These are phyloP conservation scores for Xanthostigma xanthostigma DNA, from an alignment of 2,888 invertebrate species.

Conservation along the genomic window DNA sequence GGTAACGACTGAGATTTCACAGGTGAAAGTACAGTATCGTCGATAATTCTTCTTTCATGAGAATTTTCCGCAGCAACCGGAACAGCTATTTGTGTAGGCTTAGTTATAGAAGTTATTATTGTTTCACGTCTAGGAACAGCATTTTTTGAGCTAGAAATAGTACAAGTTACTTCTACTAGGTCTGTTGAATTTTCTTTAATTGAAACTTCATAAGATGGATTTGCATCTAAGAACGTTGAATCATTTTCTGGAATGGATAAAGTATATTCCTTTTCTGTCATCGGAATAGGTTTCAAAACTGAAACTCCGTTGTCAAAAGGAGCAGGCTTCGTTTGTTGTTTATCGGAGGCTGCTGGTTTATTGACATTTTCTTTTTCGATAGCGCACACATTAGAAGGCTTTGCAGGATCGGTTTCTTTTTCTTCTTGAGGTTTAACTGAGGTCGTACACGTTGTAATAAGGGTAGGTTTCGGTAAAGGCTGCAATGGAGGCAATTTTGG, in stretches of 20 bases:
- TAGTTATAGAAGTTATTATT: no score
- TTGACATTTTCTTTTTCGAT: conserved; percentile 20
- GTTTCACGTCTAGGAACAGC: no score
- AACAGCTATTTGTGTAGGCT: no score
- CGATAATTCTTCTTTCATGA: no score
- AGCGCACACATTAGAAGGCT: conserved; percentile 29
- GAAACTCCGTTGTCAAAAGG: conserved; percentile 16
- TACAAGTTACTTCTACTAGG: conserved; percentile 5
- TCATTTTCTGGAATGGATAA: conserved; percentile 37
- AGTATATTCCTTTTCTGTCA: conserved; percentile 35
- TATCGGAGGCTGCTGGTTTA: no score
- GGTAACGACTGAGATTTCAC: neutral
- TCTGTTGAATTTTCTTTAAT: conserved; percentile 22
- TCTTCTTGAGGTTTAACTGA: conserved; percentile 1
- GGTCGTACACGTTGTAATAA: conserved; percentile 12
- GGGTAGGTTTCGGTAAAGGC: conserved; percentile 20
- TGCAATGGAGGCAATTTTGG: conserved; percentile 32
- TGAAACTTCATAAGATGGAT: conserved; percentile 24
- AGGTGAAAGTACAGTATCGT: no score
- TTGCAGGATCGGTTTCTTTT: conserved; percentile 24
- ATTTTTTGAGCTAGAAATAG: conserved; percentile 36
- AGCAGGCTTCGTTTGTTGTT: no score
- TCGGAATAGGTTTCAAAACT: conserved; percentile 34
- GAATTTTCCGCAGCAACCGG: no score
- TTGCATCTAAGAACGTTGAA: conserved; percentile 12